Conservation (phyloP, 2,888 invertebrate genomes). For the Pammene aurita region DNA sequence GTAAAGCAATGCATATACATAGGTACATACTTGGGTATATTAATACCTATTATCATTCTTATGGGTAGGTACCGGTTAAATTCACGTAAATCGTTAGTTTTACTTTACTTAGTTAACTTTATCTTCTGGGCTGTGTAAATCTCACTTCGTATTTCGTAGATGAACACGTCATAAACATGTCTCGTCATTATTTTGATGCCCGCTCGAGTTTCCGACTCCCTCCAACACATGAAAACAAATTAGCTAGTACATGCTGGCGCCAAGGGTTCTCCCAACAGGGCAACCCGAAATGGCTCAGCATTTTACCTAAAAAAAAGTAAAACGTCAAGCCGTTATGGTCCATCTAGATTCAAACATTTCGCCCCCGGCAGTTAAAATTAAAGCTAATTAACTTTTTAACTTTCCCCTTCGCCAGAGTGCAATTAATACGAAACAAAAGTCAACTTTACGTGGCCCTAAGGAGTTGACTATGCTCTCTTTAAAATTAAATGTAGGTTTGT, state of each 20-base stretch:
- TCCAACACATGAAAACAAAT: conserved; percentile 27
- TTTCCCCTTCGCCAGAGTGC: conserved; percentile 61
- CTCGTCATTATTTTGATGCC: conserved; percentile 25
- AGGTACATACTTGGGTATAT: not conserved
- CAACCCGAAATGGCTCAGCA: conserved; percentile 36
- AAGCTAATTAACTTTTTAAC: conserved; percentile 78
- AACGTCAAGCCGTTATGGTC: conserved; percentile 49
- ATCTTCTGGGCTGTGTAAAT: not conserved
- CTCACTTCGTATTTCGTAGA: not conserved
- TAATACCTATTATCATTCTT: no score
- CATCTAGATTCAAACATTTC: conserved; percentile 56
- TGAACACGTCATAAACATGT: conserved; percentile 25
- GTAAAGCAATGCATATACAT: not conserved
- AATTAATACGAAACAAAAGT: conserved; percentile 78
- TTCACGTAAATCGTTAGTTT: no score
- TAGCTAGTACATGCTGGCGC: conserved; percentile 13
- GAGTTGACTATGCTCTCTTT: conserved; percentile 57
- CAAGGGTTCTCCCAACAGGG: conserved; percentile 36
- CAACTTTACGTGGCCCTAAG: conserved; percentile 69
- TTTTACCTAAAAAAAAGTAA: conserved; percentile 38
- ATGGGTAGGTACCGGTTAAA: no score
- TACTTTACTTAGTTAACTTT: not conserved
- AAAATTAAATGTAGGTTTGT: conserved; percentile 40
- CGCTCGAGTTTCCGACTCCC: conserved; percentile 19
- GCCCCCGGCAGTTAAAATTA: conserved; percentile 69